Evolutionary conservation across 64 coral and sea anemone genomes (phyloP), one percentile per base, ranked within the genome.

Genomic region (Acropora yongei): DNA sequence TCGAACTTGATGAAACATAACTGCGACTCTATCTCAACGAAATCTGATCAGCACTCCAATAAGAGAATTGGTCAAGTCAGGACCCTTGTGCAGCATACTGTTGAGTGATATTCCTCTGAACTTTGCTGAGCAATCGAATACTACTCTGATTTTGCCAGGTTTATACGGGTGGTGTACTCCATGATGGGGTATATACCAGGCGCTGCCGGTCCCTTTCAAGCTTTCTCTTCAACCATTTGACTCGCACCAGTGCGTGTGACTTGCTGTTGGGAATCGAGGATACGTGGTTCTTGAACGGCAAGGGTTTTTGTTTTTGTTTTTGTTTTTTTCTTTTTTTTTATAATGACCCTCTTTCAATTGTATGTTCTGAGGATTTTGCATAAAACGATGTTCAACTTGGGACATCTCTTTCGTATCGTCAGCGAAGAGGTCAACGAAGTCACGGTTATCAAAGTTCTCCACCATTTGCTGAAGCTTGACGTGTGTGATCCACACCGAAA

Each of bases 121-220:
- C n/a, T 78, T 92, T 30, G 90, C 83, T 42, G 83, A 78, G 42
- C 91, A 93, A 68, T 93, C 83, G 30, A 79, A 93, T 1, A 93
- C 83, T 14, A 93, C 77, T 16, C 80, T 9, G 66, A 80, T 85
- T 57, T 95, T 95, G 4, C 77, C 80, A 46, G 88, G 88, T 71
- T 90, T 82, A 17, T 69, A 40, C 6, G 89, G 89, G 9, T 90
- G n/a, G 66, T 90, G 42, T 8, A 90, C 88, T 2, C 80, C 80
- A 8, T 95, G 88, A 51, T 95, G 88, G 10, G 93, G 81, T 78
- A 95, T 88, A 50, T 90, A 90, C 93, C 88, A 95, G 3, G 63
- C 83, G 41, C 69, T 73, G 17, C 78, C 89, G 78, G 2, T 80
- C 78, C 1, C 46, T 88, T 75, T 89, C 49, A 58, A 90, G 63